Conservation (phyloP, 2,797 vertebrate genomes). For the Platyrinchus mystaceus region DNA sequence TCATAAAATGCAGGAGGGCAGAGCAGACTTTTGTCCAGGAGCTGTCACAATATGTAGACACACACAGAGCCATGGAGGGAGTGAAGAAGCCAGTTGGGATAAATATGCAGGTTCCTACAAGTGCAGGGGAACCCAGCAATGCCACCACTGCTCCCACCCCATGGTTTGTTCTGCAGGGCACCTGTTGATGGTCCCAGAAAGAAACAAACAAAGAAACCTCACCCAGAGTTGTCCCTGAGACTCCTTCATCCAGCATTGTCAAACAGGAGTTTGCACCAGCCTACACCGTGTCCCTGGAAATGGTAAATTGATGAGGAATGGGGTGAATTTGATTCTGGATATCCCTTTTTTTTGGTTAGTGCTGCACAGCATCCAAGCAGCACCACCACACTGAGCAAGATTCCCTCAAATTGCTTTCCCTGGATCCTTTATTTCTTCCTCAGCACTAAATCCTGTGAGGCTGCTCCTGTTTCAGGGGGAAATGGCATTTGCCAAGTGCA, state of each 20-base stretch:
- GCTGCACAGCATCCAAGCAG: neutral
- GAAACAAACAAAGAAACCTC: neutral
- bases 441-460: neutral
- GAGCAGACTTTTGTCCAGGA: neutral
- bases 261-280: neutral
- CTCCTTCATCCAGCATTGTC: neutral
- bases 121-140: neutral
- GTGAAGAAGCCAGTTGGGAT: neutral
- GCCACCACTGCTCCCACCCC: neutral
- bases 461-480: neutral
- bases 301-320: neutral
- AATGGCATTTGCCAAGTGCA: neutral
- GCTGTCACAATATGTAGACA: rapidly evolving
- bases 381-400: rapidly evolving
- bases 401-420: neutral
- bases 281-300: neutral
- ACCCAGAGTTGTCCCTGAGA: neutral
- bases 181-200: neutral
- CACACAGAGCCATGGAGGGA: neutral
- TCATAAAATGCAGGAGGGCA: neutral
- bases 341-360: neutral
- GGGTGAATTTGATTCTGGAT: neutral
- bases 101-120: neutral
- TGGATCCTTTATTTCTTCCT: neutral
- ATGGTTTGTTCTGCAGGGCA: neutral